Evolutionary conservation across 2,797 vertebrate species (phyloP).

Genomic region (Acanthiza pusilla): DNA sequence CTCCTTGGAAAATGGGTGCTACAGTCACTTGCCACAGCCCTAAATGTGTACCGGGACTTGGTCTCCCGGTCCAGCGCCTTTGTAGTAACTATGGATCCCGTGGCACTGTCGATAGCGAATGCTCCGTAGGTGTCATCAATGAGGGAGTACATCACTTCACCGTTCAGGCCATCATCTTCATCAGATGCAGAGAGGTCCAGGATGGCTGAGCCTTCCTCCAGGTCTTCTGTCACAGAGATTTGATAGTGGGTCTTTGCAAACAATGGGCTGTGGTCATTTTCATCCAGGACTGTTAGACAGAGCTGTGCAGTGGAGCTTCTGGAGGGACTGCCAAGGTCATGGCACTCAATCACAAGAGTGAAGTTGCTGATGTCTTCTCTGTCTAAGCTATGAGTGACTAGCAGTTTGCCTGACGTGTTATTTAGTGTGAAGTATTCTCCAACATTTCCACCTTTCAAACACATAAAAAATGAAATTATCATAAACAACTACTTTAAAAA

Average conservation of each 20-base stretch:
- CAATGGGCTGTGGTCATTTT: constrained; percentile 86
- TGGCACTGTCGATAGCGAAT: constrained; percentile 77
- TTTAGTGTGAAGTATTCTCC: constrained; percentile 82
- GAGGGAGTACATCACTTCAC: constrained; percentile 82
- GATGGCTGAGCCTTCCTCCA: constrained; percentile 76
- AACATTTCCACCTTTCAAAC: constrained; percentile 78
- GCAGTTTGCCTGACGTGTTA: constrained; percentile 80
- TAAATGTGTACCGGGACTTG: constrained; percentile 77
- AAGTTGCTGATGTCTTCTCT: constrained; percentile 83
- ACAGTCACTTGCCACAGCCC: constrained; percentile 81
- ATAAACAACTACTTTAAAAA: background rate
- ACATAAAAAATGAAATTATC: constrained; percentile 11
- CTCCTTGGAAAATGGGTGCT: constrained; percentile 77
- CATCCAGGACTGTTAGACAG: constrained; percentile 81
- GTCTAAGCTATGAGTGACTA: constrained; percentile 80
- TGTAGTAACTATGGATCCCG: constrained; percentile 76
- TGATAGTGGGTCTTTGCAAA: constrained; percentile 80
- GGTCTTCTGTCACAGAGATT: constrained; percentile 80
- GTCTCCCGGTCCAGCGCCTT: constrained; percentile 82
- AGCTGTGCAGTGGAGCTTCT: constrained; percentile 78
- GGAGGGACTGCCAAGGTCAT: constrained; percentile 77
- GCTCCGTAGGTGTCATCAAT: constrained; percentile 76
- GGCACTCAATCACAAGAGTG: constrained; percentile 81
- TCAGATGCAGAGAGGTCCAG: constrained; percentile 80
- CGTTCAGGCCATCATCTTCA: constrained; percentile 82